Base-by-base conservation (phyloP, 1,140 invertebrate genomes). In the Pseudomyrmex cubaensis region DNA sequence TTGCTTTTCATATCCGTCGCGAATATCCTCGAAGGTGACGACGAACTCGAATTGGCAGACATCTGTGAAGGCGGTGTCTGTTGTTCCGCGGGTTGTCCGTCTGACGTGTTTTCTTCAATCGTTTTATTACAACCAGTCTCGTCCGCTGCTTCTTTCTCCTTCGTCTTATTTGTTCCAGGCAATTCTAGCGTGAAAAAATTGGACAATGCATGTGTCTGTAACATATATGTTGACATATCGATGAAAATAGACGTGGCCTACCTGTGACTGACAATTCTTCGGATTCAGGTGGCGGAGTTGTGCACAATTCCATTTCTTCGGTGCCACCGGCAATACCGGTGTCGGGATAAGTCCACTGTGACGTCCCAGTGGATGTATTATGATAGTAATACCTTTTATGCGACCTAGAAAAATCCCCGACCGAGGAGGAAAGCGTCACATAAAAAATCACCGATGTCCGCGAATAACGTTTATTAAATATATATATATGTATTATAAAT, bases 371-470 rank as follows among this genome's bases (percentile, higher is more conserved):
- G 54, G 87, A 89, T 74, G 94, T 90, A 92, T 97, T 96, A 88
- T 95, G 95, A 93, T 97, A 97, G 94, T 95, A 96, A 93, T 97
- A 97, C 82, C 96, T 94, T 92, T 96, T 96, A 95, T 96, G 95
- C 85, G 94, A 94, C 92, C 96, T 97, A 95, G 91, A 95, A 95
- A 89, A 92, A 93, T 89, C 92, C 94, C 93, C 91, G 56, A 17
- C 90, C 90, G 92, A 92, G 90, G 92, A 93, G 90, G 91, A 90
- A 91, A 54, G 83, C 35, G 5, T 35, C 63, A 83, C 59, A 89
- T 93, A 89, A 90, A 89, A 91, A 17, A 67, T 70, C 59, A 87
- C 22, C 82, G 25, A 62, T 85, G 22, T 84, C 72, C 22, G 82
- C 4, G 35, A 35, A 35, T 83, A 87, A 25, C 67, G 17, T 80